These are phyloP conservation scores for Opisthograptis luteolata DNA, from an alignment of 2,888 invertebrate genomes.

Conservation along the genomic window DNA sequence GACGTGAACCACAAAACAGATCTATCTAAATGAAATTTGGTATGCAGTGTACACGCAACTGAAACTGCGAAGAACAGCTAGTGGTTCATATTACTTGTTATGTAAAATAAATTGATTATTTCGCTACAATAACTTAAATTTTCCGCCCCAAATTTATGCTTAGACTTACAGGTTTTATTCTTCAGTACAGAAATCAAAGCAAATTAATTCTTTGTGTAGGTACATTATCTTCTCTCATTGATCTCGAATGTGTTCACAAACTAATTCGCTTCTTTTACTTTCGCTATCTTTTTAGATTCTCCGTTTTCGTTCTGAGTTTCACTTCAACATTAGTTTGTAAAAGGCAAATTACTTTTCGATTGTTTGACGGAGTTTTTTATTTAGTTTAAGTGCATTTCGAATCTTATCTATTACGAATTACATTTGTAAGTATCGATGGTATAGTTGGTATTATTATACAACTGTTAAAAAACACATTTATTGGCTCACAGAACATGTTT, in stretches of 20 bases:
- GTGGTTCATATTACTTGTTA: no score
- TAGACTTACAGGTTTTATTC: neutral
- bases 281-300: constrained; percentile 41
- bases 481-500: no score
- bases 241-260: constrained; percentile 38
- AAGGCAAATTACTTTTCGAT: constrained; percentile 46
- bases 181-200: constrained; percentile 9
- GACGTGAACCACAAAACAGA: no score
- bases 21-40: no score
- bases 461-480: neutral
- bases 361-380: constrained; percentile 31
- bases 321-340: constrained; percentile 47
- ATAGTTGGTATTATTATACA: constrained; percentile 6
- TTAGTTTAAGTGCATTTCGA: constrained; percentile 3
- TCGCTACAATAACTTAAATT: constrained; percentile 29
- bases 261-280: constrained; percentile 46
- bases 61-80: no score
- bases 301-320: constrained; percentile 40
- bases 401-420: constrained; percentile 10
- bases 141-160: constrained; percentile 30
- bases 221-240: constrained; percentile 29
- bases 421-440: constrained; percentile 2
- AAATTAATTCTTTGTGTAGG: constrained; percentile 37
- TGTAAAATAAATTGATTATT: constrained; percentile 17
- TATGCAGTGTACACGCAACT: no score